A percentile compares a stretch with the other conserved stretches of the same genome.
Evolutionary conservation across 2,888 invertebrate species (phyloP).

Genomic region (Mythimna vitellina): DNA sequence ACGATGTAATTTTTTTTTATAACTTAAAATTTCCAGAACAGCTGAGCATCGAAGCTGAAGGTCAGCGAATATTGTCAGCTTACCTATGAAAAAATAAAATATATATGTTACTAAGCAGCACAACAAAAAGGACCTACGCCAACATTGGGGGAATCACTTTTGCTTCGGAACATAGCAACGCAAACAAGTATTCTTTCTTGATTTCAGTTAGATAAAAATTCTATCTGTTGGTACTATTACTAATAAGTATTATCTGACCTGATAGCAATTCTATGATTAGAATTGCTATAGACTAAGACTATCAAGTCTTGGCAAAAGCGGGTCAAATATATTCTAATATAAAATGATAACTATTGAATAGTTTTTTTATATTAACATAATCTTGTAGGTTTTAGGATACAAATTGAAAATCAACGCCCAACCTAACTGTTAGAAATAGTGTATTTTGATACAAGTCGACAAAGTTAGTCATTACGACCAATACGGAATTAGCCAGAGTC

Average conservation of each 20-base stretch:
- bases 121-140: background rate
- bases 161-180: background rate
- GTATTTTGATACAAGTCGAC: too few species aligned
- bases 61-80: background rate
- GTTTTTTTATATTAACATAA: too few species aligned
- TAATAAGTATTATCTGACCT: background rate
- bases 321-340: background rate
- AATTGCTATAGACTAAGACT: too few species aligned
- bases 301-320: background rate
- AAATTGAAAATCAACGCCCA: background rate
- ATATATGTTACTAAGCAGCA: background rate
- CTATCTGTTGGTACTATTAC: background rate
- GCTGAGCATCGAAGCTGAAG: background rate
- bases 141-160: background rate
- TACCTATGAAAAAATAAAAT: constrained; percentile 11
- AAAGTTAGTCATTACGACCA: too few species aligned
- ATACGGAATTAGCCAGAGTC: too few species aligned
- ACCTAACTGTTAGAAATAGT: background rate
- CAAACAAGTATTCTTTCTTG: background rate
- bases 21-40: background rate
- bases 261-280: background rate
- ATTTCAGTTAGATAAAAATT: background rate
- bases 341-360: background rate
- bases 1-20: background rate
- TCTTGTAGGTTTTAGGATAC: background rate